phyloP scores from a whole-genome alignment of 2,113 vertebrate genomes.

The Pitta sordida region DNA sequence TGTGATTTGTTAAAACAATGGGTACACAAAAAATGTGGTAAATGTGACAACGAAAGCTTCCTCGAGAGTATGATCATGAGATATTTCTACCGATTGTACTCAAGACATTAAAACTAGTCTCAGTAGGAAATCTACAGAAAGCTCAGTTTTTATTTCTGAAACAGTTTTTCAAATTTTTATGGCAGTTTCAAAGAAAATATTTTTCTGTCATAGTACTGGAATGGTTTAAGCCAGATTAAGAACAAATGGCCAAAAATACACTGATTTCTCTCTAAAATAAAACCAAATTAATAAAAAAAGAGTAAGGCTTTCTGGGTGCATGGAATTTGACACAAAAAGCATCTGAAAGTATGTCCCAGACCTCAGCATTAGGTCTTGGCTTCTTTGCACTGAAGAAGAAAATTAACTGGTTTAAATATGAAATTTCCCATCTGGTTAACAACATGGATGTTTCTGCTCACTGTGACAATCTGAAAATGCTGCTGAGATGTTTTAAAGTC shows the following conservation, averaged over 20 bases:
- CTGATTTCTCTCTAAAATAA: neutral
- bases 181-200: neutral
- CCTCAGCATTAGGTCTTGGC: slow-evolving; percentile 31
- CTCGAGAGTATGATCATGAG: neutral
- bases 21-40: neutral
- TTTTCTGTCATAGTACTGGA: neutral
- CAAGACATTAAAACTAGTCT: neutral
- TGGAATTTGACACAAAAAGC: neutral
- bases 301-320: neutral
- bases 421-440: slow-evolving; percentile 35
- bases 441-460: slow-evolving; percentile 35
- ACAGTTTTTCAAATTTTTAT: neutral
- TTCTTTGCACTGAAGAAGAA: neutral
- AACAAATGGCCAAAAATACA: neutral
- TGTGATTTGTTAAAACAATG: neutral
- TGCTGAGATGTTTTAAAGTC: slow-evolving; percentile 47
- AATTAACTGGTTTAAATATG: slow-evolving; percentile 24
- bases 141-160: neutral
- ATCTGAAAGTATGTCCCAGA: neutral
- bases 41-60: neutral
- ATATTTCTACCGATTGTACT: neutral
- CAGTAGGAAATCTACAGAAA: neutral
- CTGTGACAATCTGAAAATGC: slow-evolving; percentile 26
- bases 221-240: neutral
- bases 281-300: neutral